Conservation (phyloP, 2,113 vertebrate genomes). For the Athene cunicularia region DNA sequence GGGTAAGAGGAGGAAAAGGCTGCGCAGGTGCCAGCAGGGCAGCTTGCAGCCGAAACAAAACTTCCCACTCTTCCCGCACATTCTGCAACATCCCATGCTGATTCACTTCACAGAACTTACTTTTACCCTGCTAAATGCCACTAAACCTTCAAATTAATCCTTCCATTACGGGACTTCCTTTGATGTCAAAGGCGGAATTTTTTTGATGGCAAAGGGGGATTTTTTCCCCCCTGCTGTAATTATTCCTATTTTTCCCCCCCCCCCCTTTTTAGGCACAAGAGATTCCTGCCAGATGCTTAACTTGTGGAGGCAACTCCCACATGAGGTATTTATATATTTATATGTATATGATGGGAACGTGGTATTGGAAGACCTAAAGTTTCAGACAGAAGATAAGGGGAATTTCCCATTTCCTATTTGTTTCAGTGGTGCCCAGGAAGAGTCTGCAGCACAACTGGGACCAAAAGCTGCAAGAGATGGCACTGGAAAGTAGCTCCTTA, state of each 20-base stretch:
- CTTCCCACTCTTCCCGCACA: constrained; percentile 56
- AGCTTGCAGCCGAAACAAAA: constrained; percentile 31
- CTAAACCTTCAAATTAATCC: constrained; percentile 77
- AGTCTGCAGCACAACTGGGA: not conserved
- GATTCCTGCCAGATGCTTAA: constrained; percentile 39
- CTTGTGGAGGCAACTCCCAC: constrained; percentile 72
- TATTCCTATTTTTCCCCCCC: constrained; percentile 41
- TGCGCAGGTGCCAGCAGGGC: not conserved
- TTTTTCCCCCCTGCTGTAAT: constrained; percentile 70
- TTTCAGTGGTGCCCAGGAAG: not conserved
- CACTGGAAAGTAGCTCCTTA: not conserved
- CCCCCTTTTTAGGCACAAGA: constrained; percentile 35
- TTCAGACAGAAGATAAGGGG: constrained; percentile 36
- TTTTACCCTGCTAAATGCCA: constrained; percentile 75
- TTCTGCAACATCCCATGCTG: constrained; percentile 70
- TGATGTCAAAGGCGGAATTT: constrained; percentile 77
- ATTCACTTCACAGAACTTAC: constrained; percentile 70
- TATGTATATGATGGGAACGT: constrained; percentile 7
- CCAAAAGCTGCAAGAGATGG: not conserved
- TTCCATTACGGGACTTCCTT: constrained; percentile 77
- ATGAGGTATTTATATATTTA: constrained; percentile 50
- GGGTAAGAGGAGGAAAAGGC: constrained; percentile 7
- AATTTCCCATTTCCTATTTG: constrained; percentile 49
- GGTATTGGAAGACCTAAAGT: constrained; percentile 38
- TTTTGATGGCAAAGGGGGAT: constrained; percentile 64